Conservation (phyloP, 2,113 vertebrate species). For the Austrofundulus limnaeus region DNA sequence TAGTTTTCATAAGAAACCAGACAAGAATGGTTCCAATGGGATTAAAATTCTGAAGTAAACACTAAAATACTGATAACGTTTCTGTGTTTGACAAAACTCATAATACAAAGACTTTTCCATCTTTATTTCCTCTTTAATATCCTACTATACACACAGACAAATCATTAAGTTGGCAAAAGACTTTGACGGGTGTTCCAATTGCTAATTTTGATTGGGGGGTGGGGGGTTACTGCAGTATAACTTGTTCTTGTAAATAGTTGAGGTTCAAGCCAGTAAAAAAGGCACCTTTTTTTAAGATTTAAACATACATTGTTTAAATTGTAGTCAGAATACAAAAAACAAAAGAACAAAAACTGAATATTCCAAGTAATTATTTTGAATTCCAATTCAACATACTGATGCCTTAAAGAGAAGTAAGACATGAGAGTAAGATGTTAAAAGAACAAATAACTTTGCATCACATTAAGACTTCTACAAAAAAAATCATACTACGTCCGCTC, state of each 20-base stretch:
- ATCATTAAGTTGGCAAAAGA: constrained; percentile 81
- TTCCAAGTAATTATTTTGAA: constrained; percentile 40
- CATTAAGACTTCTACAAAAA: constrained; percentile 36
- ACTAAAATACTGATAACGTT: too few species aligned
- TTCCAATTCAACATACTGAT: constrained; percentile 45
- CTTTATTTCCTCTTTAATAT: constrained; percentile 49
- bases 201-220: constrained; percentile 56
- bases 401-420: constrained; percentile 30
- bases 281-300: constrained; percentile 89
- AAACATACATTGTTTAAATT: constrained; percentile 90
- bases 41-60: not conserved
- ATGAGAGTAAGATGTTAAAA: constrained; percentile 37
- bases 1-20: constrained; percentile 31
- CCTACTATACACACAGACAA: constrained; percentile 34
- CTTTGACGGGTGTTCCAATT: constrained; percentile 35
- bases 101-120: constrained; percentile 26
- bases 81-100: constrained; percentile 15
- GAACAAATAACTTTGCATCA: constrained; percentile 45
- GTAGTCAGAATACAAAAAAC: constrained; percentile 79
- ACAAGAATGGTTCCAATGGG: not conserved
- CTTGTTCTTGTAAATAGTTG: constrained; percentile 46
- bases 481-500: constrained; percentile 20
- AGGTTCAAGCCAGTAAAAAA: constrained; percentile 70
- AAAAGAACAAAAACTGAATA: constrained; percentile 39
- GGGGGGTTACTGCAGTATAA: constrained; percentile 43